phyloP scores from a whole-genome alignment of 2,113 vertebrate species.

The Crotalus tigris region DNA sequence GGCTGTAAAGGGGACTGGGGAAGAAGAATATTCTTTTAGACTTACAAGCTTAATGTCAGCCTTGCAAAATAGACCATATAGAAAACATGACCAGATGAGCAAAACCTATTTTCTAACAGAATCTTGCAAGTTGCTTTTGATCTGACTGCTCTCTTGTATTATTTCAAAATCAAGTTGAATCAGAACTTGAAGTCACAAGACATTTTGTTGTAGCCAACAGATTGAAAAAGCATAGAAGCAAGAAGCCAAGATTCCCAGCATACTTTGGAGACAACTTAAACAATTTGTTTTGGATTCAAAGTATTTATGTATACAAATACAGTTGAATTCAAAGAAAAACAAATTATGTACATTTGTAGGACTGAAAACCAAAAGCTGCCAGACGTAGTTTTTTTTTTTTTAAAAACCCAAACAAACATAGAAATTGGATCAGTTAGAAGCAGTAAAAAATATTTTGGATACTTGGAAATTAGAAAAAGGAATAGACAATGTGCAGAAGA shows the following conservation, averaged over 20 bases:
- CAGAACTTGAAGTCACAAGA: background rate
- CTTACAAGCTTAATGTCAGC: background rate
- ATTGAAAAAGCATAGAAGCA: background rate
- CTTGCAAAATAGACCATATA: background rate
- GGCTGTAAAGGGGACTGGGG: background rate
- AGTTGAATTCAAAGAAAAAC: background rate
- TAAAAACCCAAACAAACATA: background rate
- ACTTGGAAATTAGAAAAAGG: background rate
- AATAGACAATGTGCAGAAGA: constrained; percentile 9
- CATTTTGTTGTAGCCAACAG: background rate
- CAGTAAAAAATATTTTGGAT: background rate
- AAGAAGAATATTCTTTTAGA: background rate
- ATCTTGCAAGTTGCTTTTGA: no score
- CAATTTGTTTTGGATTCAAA: background rate
- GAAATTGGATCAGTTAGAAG: background rate
- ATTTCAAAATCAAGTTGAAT: background rate
- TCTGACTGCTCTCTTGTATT: background rate
- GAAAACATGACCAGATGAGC: background rate
- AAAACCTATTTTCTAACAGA: background rate
- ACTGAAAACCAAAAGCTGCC: background rate
- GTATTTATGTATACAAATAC: background rate
- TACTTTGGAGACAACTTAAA: background rate
- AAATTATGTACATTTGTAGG: background rate
- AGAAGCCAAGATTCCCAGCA: background rate
- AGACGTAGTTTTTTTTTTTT: background rate